Evolutionary conservation across 1,140 invertebrate genomes (phyloP).

Genomic region (Euborellia annulipes): DNA sequence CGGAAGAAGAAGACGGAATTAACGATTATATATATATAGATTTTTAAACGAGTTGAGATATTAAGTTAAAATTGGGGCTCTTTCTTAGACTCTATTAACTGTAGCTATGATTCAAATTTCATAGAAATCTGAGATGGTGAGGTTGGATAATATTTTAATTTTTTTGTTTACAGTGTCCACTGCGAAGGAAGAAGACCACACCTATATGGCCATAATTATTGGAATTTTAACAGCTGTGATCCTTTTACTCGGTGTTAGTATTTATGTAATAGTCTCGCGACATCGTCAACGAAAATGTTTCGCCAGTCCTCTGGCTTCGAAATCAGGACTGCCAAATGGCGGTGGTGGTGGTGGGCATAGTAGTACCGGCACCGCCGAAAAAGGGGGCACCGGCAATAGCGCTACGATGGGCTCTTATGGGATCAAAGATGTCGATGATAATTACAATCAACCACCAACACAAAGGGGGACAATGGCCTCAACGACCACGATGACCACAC

Average conservation of each 20-base stretch:
- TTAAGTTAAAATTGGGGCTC: too few species aligned
- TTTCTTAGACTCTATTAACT: too few species aligned
- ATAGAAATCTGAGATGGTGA: too few species aligned
- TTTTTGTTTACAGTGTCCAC: conserved; percentile 37
- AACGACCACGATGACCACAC: conserved; percentile 24
- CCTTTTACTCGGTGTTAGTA: conserved; percentile 50
- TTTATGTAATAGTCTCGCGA: conserved; percentile 60
- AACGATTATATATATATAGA: too few species aligned
- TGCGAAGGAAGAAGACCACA: conserved; percentile 50
- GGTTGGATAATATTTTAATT: too few species aligned
- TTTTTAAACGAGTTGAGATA: too few species aligned
- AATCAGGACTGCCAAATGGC: conserved; percentile 23
- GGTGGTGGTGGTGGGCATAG: conserved; percentile 33
- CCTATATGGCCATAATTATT: conserved; percentile 67
- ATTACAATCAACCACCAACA: conserved; percentile 21
- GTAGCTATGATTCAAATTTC: too few species aligned
- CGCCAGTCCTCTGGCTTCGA: conserved; percentile 51
- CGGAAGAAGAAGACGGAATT: too few species aligned
- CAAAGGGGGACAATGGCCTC: conserved; percentile 18
- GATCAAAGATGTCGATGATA: conserved; percentile 25
- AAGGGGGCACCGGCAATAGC: conserved; percentile 24
- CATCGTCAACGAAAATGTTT: conserved; percentile 63
- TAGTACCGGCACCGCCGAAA: conserved; percentile 34
- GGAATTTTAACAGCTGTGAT: conserved; percentile 64
- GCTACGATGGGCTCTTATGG: conserved; percentile 25